These are phyloP conservation scores for Pseudochirops corinnae DNA, from an alignment of 2,797 vertebrate species.

Conservation along the genomic window DNA sequence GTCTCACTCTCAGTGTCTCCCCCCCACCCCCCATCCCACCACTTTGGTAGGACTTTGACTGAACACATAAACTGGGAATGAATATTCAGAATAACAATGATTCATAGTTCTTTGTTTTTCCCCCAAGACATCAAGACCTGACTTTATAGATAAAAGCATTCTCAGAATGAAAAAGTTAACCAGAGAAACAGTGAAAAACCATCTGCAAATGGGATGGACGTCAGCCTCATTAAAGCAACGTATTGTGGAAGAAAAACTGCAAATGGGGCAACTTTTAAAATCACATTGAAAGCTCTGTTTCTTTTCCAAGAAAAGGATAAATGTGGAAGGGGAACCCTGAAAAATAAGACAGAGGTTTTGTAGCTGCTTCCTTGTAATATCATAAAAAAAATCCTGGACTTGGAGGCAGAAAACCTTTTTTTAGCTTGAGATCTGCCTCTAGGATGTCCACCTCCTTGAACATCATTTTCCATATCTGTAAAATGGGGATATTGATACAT, in stretches of 20 bases:
- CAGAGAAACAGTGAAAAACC: slow-evolving; percentile 56
- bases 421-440: neutral
- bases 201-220: slow-evolving; percentile 58
- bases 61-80: slow-evolving; percentile 38
- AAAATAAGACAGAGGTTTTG: neutral
- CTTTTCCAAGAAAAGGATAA: slow-evolving; percentile 55
- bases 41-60: slow-evolving; percentile 47
- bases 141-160: slow-evolving; percentile 60
- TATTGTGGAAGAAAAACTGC: slow-evolving; percentile 48
- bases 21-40: no score
- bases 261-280: slow-evolving; percentile 54
- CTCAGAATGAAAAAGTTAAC: slow-evolving; percentile 55
- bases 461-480: neutral
- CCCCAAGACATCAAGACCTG: neutral
- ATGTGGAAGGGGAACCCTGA: slow-evolving; percentile 47
- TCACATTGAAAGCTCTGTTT: slow-evolving; percentile 51
- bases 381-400: neutral
- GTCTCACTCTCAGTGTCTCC: neutral
- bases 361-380: neutral
- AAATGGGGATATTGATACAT: neutral
- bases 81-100: slow-evolving; percentile 2
- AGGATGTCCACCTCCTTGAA: neutral
- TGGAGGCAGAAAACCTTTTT: neutral
- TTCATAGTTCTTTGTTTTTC: slow-evolving; percentile 50
- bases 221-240: slow-evolving; percentile 68